Evolutionary conservation across 2,888 invertebrate genomes (phyloP), one percentile per base, ranked within the genome.

Genomic region (Xiphydria camelus): DNA sequence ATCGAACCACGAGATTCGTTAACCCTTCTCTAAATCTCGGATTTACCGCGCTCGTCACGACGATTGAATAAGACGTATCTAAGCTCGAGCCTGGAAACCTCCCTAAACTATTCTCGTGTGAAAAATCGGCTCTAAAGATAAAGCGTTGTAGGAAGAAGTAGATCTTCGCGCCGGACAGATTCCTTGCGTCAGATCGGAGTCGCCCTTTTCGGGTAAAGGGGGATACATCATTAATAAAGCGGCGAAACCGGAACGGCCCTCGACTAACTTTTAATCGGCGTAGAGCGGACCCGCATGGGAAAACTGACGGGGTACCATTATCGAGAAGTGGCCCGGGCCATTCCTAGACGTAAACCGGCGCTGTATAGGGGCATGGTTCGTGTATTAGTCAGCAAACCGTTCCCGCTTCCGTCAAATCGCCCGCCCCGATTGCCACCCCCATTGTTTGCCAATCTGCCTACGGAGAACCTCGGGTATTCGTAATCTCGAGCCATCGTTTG

Each of bases 381-480:
- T 53, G 53, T 54, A 47, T 61, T 60, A 61, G 58, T 62, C 58
- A 59, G 42, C 53, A 36, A 47, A 49, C 53, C 51, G 49, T 41
- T 52, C 45, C 49, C 51, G 51, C 50, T 57, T 46, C 42, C 47
- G 45, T 45, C 45, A 38, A 51, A 49, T 41, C 20, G 41, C 33
- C 12, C 45, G 44, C 41, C 40, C 42, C 15, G 41, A 42, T 41
- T 47, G 21, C 48, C 26, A 42, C 37, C 35, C 32, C 48, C 49
- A 60, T 65, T 65, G 56, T 62, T 62, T 51, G 53, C 51, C 59
- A 61, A 61, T 64, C 61, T 60, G 47, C 37, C 45, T 12, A 36
- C 39, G 22, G 42, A 29, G 49, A 38, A 22, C 39, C 10, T 31
- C 10, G n/a, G 10, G 37, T 42, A 41, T 39, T 50, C 42, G 36